These are phyloP conservation scores for Argyresthia albistria DNA, from an alignment of 2,888 invertebrate genomes.

Conservation along the genomic window DNA sequence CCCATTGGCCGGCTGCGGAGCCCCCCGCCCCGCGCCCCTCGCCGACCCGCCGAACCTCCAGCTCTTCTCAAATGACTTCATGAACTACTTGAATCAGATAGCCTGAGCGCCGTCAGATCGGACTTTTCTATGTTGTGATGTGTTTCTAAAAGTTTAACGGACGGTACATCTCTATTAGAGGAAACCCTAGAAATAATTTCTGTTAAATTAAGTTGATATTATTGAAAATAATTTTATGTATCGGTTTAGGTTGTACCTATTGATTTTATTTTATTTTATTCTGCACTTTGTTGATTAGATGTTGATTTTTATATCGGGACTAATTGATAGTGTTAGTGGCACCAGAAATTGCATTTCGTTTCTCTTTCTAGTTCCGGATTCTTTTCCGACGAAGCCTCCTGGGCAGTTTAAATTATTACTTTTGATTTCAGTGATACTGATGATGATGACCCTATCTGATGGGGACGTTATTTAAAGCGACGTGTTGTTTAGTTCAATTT, in stretches of 20 bases:
- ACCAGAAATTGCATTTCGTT: constrained; percentile 66
- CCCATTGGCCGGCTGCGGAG: constrained; percentile 29
- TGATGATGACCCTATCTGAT: constrained; percentile 64
- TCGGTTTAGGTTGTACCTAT: constrained; percentile 65
- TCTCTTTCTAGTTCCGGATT: constrained; percentile 34
- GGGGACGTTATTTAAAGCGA: constrained; percentile 46
- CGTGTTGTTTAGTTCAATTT: constrained; percentile 72
- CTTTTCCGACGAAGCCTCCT: constrained; percentile 43
- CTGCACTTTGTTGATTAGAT: constrained; percentile 65
- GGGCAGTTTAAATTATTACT: constrained; percentile 50
- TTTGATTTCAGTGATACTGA: constrained; percentile 61
- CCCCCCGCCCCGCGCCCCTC: constrained; percentile 30
- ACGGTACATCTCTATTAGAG: constrained; percentile 3
- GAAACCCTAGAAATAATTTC: constrained; percentile 52
- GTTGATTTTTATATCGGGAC: constrained; percentile 56
- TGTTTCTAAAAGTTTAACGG: constrained; percentile 24
- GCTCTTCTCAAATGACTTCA: constrained; percentile 75
- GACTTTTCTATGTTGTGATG: constrained; percentile 20
- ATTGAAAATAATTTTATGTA: constrained; percentile 68
- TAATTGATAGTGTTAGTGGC: constrained; percentile 48
- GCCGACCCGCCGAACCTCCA: constrained; percentile 58
- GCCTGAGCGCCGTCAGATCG: constrained; percentile 42
- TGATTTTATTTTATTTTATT: constrained; percentile 71
- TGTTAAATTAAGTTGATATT: constrained; percentile 71
- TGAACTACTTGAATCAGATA: constrained; percentile 75